phyloP scores from a whole-genome alignment of 2,113 vertebrate species.

The Protobothrops mucrosquamatus region DNA sequence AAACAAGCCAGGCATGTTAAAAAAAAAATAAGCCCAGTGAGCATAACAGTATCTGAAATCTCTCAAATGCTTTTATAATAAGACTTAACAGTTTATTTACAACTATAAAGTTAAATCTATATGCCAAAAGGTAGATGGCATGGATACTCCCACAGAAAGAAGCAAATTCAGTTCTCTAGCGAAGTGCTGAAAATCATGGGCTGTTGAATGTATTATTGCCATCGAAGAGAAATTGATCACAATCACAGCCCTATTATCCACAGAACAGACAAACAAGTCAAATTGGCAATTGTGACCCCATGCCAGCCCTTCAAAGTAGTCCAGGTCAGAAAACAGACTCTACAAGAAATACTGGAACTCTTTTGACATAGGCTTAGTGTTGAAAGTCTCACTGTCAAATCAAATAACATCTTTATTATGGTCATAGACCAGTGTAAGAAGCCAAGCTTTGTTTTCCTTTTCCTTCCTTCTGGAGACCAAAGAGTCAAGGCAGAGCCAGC shows the following conservation, averaged over 20 bases:
- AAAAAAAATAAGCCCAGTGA: background rate
- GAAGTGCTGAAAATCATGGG: background rate
- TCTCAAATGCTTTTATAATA: background rate
- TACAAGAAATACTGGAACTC: background rate
- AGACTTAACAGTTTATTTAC: background rate
- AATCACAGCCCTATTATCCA: background rate
- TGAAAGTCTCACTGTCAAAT: background rate
- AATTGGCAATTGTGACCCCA: background rate
- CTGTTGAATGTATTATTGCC: background rate
- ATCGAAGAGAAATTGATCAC: background rate
- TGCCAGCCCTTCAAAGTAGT: background rate
- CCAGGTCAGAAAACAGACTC: background rate
- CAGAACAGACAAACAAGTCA: background rate
- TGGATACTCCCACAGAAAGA: background rate
- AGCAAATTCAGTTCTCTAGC: background rate
- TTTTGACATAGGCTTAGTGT: background rate
- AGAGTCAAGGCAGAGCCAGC: background rate
- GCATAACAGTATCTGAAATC: background rate
- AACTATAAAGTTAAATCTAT: background rate
- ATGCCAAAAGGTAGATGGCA: background rate
- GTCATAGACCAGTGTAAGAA: background rate
- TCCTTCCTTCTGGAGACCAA: background rate
- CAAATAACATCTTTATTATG: background rate
- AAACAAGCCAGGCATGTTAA: background rate
- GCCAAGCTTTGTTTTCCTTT: background rate